Conservation (phyloP, 2,797 vertebrate genomes). For the Peromyscus melanophrys region DNA sequence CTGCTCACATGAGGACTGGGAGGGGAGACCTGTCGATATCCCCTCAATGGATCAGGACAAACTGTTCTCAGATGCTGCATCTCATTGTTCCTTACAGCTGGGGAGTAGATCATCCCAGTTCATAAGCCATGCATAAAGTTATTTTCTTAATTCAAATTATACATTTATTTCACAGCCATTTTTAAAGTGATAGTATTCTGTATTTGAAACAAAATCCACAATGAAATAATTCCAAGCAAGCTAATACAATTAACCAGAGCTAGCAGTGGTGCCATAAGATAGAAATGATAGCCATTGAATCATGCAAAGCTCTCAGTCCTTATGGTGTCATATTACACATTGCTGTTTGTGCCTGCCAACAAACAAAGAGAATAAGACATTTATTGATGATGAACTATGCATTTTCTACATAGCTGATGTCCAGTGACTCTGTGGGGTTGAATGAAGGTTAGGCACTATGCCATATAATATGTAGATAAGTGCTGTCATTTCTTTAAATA, state of each 20-base stretch:
- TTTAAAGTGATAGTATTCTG: conserved; percentile 2
- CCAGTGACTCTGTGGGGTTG: neutral
- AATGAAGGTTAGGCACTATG: neutral
- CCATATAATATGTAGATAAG: neutral
- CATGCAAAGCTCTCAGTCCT: neutral
- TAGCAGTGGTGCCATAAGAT: neutral
- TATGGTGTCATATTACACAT: neutral
- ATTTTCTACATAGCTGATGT: neutral
- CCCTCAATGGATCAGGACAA: neutral
- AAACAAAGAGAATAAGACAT: neutral
- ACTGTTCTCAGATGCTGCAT: neutral
- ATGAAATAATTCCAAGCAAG: neutral
- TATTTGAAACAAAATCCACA: neutral
- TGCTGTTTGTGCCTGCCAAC: neutral
- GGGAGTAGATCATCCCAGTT: neutral
- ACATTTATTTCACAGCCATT: neutral
- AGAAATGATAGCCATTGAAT: neutral
- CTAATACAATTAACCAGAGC: neutral
- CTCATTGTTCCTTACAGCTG: neutral
- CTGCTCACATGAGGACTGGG: neutral
- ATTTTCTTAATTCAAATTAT: conserved; percentile 44
- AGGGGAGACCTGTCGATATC: neutral
- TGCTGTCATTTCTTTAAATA: neutral
- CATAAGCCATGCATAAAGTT: neutral
- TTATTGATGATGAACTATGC: neutral